Conservation (phyloP, 2,888 invertebrate species). For the Leptopilina drosophilae region DNA sequence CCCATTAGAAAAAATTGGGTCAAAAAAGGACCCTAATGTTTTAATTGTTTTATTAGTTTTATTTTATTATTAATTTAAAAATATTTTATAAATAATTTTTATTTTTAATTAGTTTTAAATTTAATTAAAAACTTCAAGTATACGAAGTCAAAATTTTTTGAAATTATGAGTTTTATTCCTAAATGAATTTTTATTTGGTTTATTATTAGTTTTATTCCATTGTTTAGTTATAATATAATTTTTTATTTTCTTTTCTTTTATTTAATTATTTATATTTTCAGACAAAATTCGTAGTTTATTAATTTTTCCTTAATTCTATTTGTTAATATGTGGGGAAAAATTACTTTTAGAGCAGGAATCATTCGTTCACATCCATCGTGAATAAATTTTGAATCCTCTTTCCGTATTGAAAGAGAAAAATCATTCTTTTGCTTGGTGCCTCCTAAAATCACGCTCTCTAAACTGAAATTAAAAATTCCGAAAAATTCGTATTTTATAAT, state of each 20-base stretch:
- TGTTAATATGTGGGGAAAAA: conserved; percentile 27
- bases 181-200: too few species aligned
- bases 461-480: conserved; percentile 74
- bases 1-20: background rate
- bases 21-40: too few species aligned
- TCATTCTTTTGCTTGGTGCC: conserved; percentile 86
- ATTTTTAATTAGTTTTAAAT: too few species aligned
- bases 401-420: conserved; percentile 79
- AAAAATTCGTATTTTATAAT: conserved; percentile 20
- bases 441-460: conserved; percentile 83
- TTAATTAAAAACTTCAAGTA: too few species aligned
- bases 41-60: too few species aligned
- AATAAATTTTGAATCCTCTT: conserved; percentile 81
- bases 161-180: too few species aligned
- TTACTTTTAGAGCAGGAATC: conserved; percentile 82
- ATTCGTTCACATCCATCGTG: conserved; percentile 81
- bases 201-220: too few species aligned
- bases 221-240: too few species aligned
- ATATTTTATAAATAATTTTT: background rate
- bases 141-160: background rate
- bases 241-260: background rate
- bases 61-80: too few species aligned
- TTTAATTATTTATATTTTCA: too few species aligned
- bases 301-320: too few species aligned
- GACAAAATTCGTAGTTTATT: too few species aligned